Conservation (phyloP, 2,113 vertebrate genomes). For the Archocentrus centrarchus region DNA sequence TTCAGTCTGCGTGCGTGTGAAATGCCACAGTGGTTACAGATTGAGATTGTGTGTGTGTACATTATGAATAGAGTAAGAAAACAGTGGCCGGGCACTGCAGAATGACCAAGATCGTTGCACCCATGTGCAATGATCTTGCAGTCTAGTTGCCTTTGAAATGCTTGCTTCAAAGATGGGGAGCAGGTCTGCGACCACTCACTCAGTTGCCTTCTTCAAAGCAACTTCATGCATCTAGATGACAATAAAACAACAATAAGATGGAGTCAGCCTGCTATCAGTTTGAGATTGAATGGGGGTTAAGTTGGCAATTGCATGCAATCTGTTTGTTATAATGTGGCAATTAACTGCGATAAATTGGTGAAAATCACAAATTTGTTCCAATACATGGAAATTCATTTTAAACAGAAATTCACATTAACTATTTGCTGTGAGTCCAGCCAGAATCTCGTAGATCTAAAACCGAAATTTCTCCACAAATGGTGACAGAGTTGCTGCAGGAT, state of each 20-base stretch:
- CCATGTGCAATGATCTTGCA: not conserved
- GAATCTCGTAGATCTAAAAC: not conserved
- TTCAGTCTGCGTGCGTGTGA: not conserved
- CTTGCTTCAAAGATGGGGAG: not conserved
- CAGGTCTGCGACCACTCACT: not conserved
- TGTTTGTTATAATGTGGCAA: no score
- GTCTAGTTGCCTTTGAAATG: not conserved
- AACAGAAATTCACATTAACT: not conserved
- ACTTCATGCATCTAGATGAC: not conserved
- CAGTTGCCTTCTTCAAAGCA: not conserved
- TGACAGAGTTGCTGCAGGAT: not conserved
- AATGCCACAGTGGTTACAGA: not conserved
- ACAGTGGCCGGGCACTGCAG: rapidly evolving
- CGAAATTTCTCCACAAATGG: not conserved
- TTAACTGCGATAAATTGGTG: no score
- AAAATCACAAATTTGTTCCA: not conserved
- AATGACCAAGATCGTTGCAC: not conserved
- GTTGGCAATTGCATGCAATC: no score
- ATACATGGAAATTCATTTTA: no score
- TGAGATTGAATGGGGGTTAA: no score
- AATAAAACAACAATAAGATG: no score
- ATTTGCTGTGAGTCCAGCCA: not conserved
- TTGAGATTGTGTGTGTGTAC: not conserved
- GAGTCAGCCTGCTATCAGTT: no score
- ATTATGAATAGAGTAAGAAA: not conserved